Evolutionary conservation across 2,797 vertebrate genomes (phyloP), one percentile per base, ranked within the genome.

Genomic region (Thamnophis elegans): DNA sequence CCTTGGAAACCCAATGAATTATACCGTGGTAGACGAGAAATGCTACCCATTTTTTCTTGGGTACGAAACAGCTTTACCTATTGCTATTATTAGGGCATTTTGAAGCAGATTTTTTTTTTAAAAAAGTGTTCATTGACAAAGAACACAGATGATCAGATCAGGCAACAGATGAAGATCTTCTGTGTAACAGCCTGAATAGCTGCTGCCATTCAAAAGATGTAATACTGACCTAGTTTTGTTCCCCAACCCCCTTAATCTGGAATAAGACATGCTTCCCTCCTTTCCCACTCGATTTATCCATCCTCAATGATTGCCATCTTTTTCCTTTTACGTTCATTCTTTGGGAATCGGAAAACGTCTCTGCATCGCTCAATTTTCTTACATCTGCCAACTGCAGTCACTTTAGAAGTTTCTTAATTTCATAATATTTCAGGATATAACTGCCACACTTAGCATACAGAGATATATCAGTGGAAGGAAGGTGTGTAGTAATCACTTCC

Each of bases 361-460:
- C 20, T 22, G 26, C 78, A 87, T 73, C 73, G 18, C n/a, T 58
- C 60, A n/a, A 18, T 91, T 91, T 90, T 73, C 62, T 91, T 85
- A 93, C 6, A 58, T 12, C 20, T 89, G 53, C 36, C 87, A 56
- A 51, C 85, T 91, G 18, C 59, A 58, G 90, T 87, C 60, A 58
- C 22, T 58, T 91, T 56, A 91, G 85, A 55, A 91, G 90, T 54
- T 55, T 87, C 53, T 73, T 73, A 56, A 87, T 91, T 91, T 91
- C 85, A 91, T 5, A 42, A 65, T 58, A 58, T 87, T 86, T 92
- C 86, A 32, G 47, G 89, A 73, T 58, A 32, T 25, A 62, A 87
- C 2, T 54, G 62, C 14, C 20, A 36, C 59, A n/a, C 4, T 89
- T 59, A 58, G 60, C 53, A 87, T 68, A 53, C 51, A 86, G 36